A percentile compares a stretch with the other conserved stretches of the same genome.
phyloP scores from a whole-genome alignment of 2,113 vertebrate species.

The Australoheros scitulus region DNA sequence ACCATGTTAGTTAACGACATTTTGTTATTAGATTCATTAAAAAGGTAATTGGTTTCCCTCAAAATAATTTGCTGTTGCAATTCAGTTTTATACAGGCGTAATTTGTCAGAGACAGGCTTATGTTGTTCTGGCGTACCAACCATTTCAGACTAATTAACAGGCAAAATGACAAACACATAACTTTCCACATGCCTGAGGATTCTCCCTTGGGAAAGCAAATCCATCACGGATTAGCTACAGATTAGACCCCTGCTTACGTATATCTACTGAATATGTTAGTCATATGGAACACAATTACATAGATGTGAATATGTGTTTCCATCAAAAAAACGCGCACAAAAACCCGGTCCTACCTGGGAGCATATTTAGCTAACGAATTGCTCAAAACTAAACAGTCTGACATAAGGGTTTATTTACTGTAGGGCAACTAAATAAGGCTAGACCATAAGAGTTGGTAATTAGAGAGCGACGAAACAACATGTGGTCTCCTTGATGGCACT shows the following conservation, averaged over 20 bases:
- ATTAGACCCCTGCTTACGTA: neutral
- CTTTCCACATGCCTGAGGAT: neutral
- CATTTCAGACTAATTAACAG: constrained; percentile 20
- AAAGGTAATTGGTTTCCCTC: neutral
- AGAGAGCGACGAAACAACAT: constrained; percentile 73
- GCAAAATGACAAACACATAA: constrained; percentile 1
- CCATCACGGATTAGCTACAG: neutral
- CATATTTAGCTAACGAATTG: constrained; percentile 27
- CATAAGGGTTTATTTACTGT: constrained; percentile 69
- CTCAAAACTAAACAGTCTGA: constrained; percentile 61
- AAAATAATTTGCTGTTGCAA: neutral
- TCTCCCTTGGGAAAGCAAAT: constrained; percentile 7
- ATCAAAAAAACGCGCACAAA: neutral
- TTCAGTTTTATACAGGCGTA: neutral
- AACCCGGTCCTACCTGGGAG: constrained; percentile 9
- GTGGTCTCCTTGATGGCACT: constrained; percentile 72
- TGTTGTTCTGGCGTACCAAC: neutral
- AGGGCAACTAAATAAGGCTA: constrained; percentile 65
- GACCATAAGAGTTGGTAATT: constrained; percentile 73
- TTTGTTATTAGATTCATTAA: neutral
- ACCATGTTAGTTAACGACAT: neutral
- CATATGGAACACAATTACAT: neutral
- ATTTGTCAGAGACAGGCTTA: neutral
- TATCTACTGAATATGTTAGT: neutral
- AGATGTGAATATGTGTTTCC: neutral